Conservation (phyloP, 1,140 invertebrate genomes). For the Drosophila sp. region DNA sequence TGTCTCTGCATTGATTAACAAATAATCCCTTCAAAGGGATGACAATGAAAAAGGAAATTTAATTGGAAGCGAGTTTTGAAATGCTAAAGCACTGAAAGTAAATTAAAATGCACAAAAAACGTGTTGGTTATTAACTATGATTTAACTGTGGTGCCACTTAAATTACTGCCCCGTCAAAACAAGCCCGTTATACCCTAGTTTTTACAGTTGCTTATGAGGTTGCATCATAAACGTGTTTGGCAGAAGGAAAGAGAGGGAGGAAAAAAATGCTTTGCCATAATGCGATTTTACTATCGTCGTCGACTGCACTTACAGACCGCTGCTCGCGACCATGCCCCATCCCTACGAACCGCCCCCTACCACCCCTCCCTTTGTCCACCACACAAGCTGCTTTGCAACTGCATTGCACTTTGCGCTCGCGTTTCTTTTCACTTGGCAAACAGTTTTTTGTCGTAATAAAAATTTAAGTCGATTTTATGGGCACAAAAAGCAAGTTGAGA, state of each 20-base stretch:
- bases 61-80: no score
- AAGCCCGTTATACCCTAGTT: not conserved
- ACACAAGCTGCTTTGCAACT: conserved; percentile 6
- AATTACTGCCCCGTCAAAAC: not conserved
- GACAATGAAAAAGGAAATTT: no score
- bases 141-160: no score
- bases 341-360: not conserved
- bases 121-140: no score
- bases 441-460: conserved; percentile 75
- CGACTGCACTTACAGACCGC: conserved; percentile 58
- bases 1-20: no score
- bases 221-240: conserved; percentile 28
- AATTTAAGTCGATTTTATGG: conserved; percentile 80
- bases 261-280: conserved; percentile 56
- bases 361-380: not conserved
- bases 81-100: no score
- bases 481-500: conserved; percentile 47
- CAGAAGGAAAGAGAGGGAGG: not conserved
- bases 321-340: conserved; percentile 17
- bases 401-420: conserved; percentile 55
- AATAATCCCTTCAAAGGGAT: no score
- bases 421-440: conserved; percentile 58
- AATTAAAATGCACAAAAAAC: no score
- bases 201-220: not conserved
- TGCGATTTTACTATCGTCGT: conserved; percentile 54